Conservation (phyloP, 2,888 invertebrate genomes). For the Pammene fasciana region DNA sequence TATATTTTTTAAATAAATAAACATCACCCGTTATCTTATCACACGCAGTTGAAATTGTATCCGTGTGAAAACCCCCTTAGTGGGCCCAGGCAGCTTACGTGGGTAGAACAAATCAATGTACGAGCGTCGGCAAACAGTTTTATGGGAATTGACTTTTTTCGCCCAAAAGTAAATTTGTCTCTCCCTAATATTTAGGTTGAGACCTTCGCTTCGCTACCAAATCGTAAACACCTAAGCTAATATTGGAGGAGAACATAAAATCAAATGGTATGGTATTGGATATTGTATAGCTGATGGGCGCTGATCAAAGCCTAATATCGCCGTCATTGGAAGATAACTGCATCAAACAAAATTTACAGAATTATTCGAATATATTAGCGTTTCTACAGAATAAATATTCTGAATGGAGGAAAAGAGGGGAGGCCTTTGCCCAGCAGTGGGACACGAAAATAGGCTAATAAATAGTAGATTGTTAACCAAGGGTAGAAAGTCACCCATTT, state of each 20-base stretch:
- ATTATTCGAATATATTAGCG: not conserved
- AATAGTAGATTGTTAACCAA: too few relatives aligned
- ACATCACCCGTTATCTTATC: too few relatives aligned
- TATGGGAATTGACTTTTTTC: slow-evolving; percentile 23
- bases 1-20: too few relatives aligned
- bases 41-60: not conserved
- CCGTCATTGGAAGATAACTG: not conserved
- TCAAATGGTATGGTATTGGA: slow-evolving; percentile 26
- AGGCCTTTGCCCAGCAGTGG: too few relatives aligned
- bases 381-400: too few relatives aligned
- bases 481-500: too few relatives aligned
- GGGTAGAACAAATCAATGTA: not conserved
- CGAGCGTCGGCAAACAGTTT: slow-evolving; percentile 13
- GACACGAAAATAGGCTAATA: too few relatives aligned
- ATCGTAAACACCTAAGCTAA: slow-evolving; percentile 24
- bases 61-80: not conserved
- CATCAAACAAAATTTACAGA: not conserved
- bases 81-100: not conserved
- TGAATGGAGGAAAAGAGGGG: too few relatives aligned
- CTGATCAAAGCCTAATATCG: slow-evolving; percentile 12
- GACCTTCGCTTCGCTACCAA: slow-evolving; percentile 12
- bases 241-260: slow-evolving; percentile 17
- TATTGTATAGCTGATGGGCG: slow-evolving; percentile 8
- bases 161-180: slow-evolving; percentile 14
- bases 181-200: slow-evolving; percentile 20